Evolutionary conservation across 2,888 invertebrate genomes (phyloP).

Genomic region (Clunio marinus): DNA sequence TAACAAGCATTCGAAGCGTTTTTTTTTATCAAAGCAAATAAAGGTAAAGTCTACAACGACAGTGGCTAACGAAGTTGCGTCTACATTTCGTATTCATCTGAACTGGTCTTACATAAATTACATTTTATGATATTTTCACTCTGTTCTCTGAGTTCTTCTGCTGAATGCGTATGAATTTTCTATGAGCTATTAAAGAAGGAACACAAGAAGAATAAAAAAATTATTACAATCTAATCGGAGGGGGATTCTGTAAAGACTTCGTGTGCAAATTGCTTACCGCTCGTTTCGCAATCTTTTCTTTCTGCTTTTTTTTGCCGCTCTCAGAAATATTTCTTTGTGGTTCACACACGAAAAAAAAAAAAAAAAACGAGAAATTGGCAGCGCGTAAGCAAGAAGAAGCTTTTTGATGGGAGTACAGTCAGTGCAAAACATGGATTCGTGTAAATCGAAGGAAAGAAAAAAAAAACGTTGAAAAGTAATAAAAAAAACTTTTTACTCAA

Average conservation of each 20-base stretch:
- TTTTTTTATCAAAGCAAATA: not conserved
- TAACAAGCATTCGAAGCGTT: too few species aligned
- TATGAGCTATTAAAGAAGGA: slow-evolving; percentile 8
- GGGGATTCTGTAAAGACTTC: not conserved
- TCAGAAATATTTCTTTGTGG: too few species aligned
- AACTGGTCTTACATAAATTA: slow-evolving; percentile 10
- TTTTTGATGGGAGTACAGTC: not conserved
- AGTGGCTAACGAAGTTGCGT: too few species aligned
- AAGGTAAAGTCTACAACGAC: too few species aligned
- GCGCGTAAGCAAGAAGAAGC: not conserved
- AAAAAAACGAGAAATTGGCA: not conserved
- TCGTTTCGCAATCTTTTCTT: not conserved
- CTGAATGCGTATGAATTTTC: slow-evolving; percentile 32
- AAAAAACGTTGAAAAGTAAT: not conserved
- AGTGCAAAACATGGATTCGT: not conserved
- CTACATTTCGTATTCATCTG: slow-evolving; percentile 20
- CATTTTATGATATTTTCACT: slow-evolving; percentile 16
- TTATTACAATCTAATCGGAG: not conserved
- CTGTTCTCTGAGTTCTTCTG: not conserved
- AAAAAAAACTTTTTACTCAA: not conserved
- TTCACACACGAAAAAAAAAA: not conserved
- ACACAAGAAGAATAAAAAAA: not conserved
- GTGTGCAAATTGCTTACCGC: not conserved
- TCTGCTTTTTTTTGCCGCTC: too few species aligned
- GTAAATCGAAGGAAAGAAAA: not conserved